These are phyloP conservation scores for Patagioenas fasciata DNA, from an alignment of 2,113 vertebrate species.

Conservation along the genomic window DNA sequence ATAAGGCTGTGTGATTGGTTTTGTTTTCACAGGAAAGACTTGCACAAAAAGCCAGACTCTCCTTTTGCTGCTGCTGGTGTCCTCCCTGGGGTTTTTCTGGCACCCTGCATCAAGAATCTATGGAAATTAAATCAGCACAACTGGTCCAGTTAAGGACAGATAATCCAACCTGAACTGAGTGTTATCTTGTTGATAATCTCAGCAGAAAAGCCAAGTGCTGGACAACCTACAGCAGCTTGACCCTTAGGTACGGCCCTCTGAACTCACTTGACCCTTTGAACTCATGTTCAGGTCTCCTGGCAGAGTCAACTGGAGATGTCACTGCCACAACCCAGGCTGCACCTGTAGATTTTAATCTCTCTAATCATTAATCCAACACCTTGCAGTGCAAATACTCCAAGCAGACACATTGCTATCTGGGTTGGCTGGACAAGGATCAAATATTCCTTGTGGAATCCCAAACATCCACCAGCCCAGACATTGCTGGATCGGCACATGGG, in stretches of 20 bases:
- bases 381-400: conserved; percentile 17
- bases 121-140: not conserved
- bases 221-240: not conserved
- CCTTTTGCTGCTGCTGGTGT: not conserved
- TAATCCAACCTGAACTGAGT: not conserved
- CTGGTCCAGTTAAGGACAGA: not conserved
- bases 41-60: not conserved
- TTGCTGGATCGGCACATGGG: not conserved
- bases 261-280: not conserved
- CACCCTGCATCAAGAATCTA: not conserved
- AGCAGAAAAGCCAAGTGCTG: not conserved
- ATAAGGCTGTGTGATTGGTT: not conserved
- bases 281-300: not conserved
- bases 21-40: not conserved
- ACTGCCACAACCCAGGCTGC: not conserved
- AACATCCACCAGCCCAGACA: not conserved
- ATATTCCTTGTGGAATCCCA: conserved; percentile 33
- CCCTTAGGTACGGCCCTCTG: not conserved
- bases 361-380: conserved; percentile 10
- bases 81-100: not conserved
- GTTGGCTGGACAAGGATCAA: conserved; percentile 15
- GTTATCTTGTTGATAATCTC: not conserved
- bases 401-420: not conserved
- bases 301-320: not conserved
- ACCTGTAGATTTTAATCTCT: not conserved